phyloP scores from a whole-genome alignment of 1,140 invertebrate genomes.

The Capitella teleta region DNA sequence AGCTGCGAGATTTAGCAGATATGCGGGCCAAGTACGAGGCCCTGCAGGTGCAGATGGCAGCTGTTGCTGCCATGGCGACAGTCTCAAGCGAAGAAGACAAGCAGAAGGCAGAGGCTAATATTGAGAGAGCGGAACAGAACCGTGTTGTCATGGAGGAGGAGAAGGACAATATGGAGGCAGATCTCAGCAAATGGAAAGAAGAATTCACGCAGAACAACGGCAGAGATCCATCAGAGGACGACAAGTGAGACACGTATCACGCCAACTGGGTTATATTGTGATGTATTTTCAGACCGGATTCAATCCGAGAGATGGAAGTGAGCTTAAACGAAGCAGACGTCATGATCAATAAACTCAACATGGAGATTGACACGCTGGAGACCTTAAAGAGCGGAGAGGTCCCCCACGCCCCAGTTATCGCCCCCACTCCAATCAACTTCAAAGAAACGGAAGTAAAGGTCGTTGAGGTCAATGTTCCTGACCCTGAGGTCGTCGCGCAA shows the following conservation, averaged over 20 bases:
- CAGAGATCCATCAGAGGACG: too few species aligned
- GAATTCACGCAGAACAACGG: too few species aligned
- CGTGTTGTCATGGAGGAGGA: not conserved
- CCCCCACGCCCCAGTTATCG: conserved; percentile 11
- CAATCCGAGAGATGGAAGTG: conserved; percentile 27
- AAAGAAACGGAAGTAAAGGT: conserved; percentile 25
- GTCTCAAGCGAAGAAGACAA: conserved; percentile 9
- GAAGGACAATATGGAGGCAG: not conserved
- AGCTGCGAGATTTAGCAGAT: conserved; percentile 16
- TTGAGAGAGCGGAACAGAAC: not conserved
- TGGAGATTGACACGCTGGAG: conserved; percentile 23
- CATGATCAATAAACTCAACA: conserved; percentile 19
- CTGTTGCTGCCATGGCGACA: conserved; percentile 7
- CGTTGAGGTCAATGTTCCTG: conserved; percentile 32
- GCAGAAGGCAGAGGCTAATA: conserved; percentile 16
- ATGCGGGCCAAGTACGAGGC: conserved; percentile 1
- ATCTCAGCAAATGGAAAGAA: too few species aligned
- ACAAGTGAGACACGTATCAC: too few species aligned
- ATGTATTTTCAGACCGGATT: conserved; percentile 20
- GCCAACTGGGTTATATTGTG: too few species aligned
- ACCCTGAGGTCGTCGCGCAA: conserved; percentile 19
- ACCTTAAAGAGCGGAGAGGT: conserved; percentile 23
- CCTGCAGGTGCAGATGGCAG: conserved; percentile 3
- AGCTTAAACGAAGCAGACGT: conserved; percentile 21
- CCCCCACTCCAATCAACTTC: conserved; percentile 15